Evolutionary conservation across 2,113 vertebrate genomes (phyloP).

Genomic region (Nipponia nippon): DNA sequence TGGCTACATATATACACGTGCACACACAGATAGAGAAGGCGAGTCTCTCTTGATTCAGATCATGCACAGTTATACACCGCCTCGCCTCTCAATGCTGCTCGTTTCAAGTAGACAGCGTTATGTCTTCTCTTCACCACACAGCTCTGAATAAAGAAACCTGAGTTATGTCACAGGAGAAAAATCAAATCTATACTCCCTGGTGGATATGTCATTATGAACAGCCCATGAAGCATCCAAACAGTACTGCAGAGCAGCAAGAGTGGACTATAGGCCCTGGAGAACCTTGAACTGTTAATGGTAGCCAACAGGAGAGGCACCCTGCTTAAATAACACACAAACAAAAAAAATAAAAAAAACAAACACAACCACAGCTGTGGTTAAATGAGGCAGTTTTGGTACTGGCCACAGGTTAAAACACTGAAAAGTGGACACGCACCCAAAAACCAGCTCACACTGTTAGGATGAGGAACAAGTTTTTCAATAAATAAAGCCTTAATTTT

Average conservation of each 20-base stretch:
- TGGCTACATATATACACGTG: neutral
- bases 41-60: neutral
- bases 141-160: neutral
- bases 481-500: neutral
- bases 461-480: neutral
- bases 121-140: neutral
- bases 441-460: neutral
- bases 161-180: neutral
- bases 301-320: neutral
- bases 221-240: neutral
- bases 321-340: neutral
- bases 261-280: neutral
- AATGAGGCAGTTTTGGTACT: neutral
- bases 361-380: neutral
- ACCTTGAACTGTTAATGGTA: neutral
- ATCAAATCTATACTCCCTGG: neutral
- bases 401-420: neutral
- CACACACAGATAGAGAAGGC: neutral
- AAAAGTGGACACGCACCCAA: neutral
- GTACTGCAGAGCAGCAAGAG: neutral
- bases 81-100: neutral
- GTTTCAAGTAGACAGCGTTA: neutral
- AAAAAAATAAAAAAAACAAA: neutral
- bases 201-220: neutral
- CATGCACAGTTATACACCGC: neutral